Conservation (phyloP, 2,797 vertebrate genomes). For the Lindbergichthys nudifrons region DNA sequence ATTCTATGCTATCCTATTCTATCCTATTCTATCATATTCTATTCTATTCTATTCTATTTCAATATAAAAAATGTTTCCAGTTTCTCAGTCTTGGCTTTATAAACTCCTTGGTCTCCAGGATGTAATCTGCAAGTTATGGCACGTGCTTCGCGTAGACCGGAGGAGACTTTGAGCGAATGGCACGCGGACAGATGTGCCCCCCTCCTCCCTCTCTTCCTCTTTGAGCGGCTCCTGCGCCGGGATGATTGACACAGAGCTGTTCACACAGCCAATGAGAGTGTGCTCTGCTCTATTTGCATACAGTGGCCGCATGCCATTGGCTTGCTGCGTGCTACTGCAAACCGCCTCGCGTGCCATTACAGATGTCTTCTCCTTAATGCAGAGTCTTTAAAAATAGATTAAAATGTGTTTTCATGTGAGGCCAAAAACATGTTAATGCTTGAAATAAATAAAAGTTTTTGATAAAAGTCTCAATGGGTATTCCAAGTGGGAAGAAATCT, state of each 20-base stretch:
- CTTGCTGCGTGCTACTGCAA: conserved; percentile 79
- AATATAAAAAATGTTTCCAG: not conserved
- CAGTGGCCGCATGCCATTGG: conserved; percentile 82
- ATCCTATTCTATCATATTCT: too few species aligned
- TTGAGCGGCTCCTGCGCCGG: conserved; percentile 68
- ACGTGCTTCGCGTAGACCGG: conserved; percentile 85
- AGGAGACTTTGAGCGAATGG: conserved; percentile 77
- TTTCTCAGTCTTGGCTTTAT: not conserved
- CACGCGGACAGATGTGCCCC: conserved; percentile 82
- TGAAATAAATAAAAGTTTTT: not conserved
- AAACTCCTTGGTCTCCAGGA: conserved; percentile 24
- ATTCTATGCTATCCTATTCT: too few species aligned
- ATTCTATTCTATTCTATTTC: not conserved
- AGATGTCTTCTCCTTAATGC: conserved; percentile 72
- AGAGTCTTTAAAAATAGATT: conserved; percentile 58
- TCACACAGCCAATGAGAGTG: conserved; percentile 82
- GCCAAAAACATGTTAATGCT: conserved; percentile 1
- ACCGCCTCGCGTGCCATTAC: conserved; percentile 89
- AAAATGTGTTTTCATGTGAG: conserved; percentile 10
- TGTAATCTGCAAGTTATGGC: conserved; percentile 82
- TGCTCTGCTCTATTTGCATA: conserved; percentile 72
- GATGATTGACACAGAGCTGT: conserved; percentile 84
- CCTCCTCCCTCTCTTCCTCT: conserved; percentile 27
- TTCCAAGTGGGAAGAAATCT: too few species aligned
- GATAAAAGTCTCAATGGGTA: not conserved